Percentiles rank a stretch among this genome's conserved stretches.
phyloP scores from a whole-genome alignment of 2,888 invertebrate genomes.

The Ophion ventricosus region DNA sequence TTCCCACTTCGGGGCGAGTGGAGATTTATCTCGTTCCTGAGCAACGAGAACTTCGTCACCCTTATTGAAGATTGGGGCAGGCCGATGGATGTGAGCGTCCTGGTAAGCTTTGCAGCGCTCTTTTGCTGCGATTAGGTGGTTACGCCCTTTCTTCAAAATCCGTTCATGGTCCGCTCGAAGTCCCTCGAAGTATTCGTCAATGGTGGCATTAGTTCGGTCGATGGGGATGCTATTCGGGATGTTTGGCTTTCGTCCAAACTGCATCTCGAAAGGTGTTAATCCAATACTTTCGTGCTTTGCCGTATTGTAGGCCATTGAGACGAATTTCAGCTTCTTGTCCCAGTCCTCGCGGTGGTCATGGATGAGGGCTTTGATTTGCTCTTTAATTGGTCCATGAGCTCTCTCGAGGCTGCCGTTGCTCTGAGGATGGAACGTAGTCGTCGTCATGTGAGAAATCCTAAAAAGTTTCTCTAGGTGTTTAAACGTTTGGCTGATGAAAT shows the following conservation, averaged over 20 bases:
- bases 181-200: conserved; percentile 29
- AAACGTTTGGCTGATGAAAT: not conserved
- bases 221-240: not conserved
- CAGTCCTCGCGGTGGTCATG: conserved; percentile 17
- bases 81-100: conserved; percentile 1
- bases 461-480: conserved; percentile 32
- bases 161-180: conserved; percentile 10
- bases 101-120: conserved; percentile 3
- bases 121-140: conserved; percentile 4
- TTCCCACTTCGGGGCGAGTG: too few relatives aligned
- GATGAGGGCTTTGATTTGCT: conserved; percentile 22
- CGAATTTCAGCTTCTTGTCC: conserved; percentile 14
- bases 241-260: conserved; percentile 25
- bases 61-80: conserved; percentile 5
- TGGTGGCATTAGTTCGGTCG: not conserved
- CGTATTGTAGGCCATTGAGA: conserved; percentile 13
- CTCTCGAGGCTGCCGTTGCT: conserved; percentile 21
- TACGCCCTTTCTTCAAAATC: not conserved
- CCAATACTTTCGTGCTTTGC: conserved; percentile 17
- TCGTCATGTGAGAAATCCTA: conserved; percentile 8
- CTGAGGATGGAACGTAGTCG: conserved; percentile 18
- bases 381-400: conserved; percentile 15
- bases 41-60: conserved; percentile 33
- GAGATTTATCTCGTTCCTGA: too few relatives aligned
- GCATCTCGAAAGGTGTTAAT: conserved; percentile 23